Evolutionary conservation across 2,888 invertebrate species (phyloP).

Genomic region (Melitaea athalia): DNA sequence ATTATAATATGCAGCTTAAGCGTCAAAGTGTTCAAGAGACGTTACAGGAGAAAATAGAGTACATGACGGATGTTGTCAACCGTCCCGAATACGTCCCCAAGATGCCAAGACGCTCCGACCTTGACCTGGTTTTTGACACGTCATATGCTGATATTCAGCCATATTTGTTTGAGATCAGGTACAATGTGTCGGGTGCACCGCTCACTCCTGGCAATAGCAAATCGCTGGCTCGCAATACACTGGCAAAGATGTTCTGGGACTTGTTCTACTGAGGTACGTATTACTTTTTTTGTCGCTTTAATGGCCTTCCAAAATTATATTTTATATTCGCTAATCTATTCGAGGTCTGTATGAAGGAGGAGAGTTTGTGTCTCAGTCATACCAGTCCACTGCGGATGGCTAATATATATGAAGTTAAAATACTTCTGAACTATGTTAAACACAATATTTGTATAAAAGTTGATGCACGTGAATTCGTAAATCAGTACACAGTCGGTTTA

Average conservation of each 20-base stretch:
- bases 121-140: constrained; percentile 97
- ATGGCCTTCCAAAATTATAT: too few species aligned
- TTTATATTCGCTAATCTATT: too few species aligned
- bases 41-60: constrained; percentile 95
- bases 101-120: constrained; percentile 95
- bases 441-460: too few species aligned
- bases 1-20: constrained; percentile 88
- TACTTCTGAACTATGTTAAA: too few species aligned
- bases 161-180: constrained; percentile 96
- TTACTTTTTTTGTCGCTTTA: too few species aligned
- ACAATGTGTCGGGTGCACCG: constrained; percentile 89
- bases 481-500: too few species aligned
- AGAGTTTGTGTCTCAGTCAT: too few species aligned
- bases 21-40: constrained; percentile 94
- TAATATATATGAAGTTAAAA: too few species aligned
- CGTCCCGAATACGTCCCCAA: constrained; percentile 97
- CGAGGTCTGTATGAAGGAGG: too few species aligned
- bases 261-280: constrained; percentile 85
- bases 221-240: constrained; percentile 93
- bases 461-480: too few species aligned
- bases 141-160: constrained; percentile 97
- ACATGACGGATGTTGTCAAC: constrained; percentile 97
- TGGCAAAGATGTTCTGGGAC: constrained; percentile 94
- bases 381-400: too few species aligned
- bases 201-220: constrained; percentile 90